A percentile compares a stretch with the other conserved stretches of the same genome.
Evolutionary conservation across 2,113 vertebrate genomes (phyloP).

Genomic region (Okapia johnstoni): DNA sequence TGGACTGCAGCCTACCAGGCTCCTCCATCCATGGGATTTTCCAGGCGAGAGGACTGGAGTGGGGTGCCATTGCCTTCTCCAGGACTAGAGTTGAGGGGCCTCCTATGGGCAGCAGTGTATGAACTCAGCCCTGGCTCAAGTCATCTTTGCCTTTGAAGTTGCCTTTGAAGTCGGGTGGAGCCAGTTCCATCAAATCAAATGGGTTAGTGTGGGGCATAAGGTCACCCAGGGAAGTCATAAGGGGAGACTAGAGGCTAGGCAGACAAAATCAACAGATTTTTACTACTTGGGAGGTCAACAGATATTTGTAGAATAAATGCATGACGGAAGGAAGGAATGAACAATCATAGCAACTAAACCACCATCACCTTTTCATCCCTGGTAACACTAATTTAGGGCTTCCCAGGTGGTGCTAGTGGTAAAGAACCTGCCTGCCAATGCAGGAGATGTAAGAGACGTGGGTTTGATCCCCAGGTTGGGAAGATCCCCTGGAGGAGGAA

Average conservation of each 20-base stretch:
- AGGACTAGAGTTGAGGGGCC: no score
- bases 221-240: neutral
- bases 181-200: neutral
- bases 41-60: no score
- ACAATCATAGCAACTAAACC: neutral
- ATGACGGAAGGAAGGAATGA: neutral
- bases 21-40: no score
- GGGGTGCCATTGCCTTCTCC: no score
- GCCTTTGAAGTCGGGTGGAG: neutral
- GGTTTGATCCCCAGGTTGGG: rapidly evolving
- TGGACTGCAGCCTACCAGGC: no score
- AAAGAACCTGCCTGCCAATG: neutral
- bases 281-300: neutral
- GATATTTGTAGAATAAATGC: neutral
- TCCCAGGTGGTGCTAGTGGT: neutral
- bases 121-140: neutral
- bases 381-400: neutral
- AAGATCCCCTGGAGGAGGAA: neutral
- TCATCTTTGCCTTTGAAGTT: neutral
- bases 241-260: neutral
- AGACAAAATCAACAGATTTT: neutral
- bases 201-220: neutral
- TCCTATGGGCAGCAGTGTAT: neutral
- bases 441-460: neutral
- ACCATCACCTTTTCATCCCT: neutral